phyloP scores from a whole-genome alignment of 1,140 invertebrate genomes.

The Spodoptera litura region DNA sequence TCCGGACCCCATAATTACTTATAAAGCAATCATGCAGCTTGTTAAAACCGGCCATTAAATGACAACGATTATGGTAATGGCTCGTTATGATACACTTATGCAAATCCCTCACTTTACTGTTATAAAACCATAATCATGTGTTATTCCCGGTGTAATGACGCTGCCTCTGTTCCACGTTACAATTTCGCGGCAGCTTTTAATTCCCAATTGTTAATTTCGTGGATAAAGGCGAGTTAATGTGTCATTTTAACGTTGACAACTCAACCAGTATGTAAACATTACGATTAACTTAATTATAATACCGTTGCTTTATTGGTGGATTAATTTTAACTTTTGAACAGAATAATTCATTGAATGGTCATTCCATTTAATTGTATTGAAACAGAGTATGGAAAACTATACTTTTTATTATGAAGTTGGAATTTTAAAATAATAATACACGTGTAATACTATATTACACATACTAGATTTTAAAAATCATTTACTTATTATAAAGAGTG shows the following conservation, averaged over 20 bases:
- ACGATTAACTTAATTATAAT: slow-evolving; percentile 37
- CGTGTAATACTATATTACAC: not conserved
- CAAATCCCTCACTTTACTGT: slow-evolving; percentile 31
- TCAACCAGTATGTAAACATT: slow-evolving; percentile 29
- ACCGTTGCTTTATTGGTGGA: slow-evolving; percentile 9
- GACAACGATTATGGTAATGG: slow-evolving; percentile 39
- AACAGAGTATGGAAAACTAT: slow-evolving; percentile 1
- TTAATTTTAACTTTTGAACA: slow-evolving; percentile 36
- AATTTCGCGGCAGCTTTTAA: slow-evolving; percentile 4
- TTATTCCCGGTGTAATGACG: slow-evolving; percentile 14
- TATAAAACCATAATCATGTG: slow-evolving; percentile 39
- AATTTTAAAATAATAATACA: slow-evolving; percentile 25
- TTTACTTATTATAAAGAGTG: slow-evolving; percentile 1
- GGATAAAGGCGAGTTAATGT: slow-evolving; percentile 6
- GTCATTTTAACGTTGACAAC: slow-evolving; percentile 26
- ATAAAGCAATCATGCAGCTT: slow-evolving; percentile 36
- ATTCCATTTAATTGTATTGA: slow-evolving; percentile 16
- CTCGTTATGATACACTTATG: slow-evolving; percentile 26
- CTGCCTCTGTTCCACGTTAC: slow-evolving; percentile 4
- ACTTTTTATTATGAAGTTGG: slow-evolving; percentile 14
- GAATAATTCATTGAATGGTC: slow-evolving; percentile 24
- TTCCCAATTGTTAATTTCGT: slow-evolving; percentile 29
- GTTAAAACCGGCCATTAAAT: slow-evolving; percentile 32
- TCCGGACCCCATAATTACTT: slow-evolving; percentile 31
- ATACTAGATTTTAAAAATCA: not conserved